These are phyloP conservation scores for Uropetala carovei DNA, from an alignment of 2,888 invertebrate species.

Conservation along the genomic window DNA sequence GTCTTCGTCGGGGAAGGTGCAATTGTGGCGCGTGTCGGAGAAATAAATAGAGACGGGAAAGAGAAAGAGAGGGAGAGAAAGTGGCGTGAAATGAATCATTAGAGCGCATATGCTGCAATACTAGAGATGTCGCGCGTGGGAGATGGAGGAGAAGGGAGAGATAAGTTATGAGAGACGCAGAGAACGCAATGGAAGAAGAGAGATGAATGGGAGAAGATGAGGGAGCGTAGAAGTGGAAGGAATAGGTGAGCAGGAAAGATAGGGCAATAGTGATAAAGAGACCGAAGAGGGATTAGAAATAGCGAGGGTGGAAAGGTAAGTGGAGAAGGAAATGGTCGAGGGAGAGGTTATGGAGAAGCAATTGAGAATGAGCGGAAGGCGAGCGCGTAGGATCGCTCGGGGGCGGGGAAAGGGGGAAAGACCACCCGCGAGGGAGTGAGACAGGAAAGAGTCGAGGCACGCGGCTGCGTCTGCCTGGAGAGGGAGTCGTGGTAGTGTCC, in stretches of 20 bases:
- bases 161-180: too few species aligned
- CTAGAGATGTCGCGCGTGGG: background rate
- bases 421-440: background rate
- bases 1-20: too few species aligned
- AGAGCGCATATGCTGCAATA: background rate
- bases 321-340: background rate
- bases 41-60: too few species aligned
- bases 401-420: background rate
- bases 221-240: background rate
- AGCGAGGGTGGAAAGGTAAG: background rate
- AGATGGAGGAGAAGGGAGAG: background rate
- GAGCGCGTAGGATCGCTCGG: conserved; percentile 9
- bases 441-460: background rate
- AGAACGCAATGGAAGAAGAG: too few species aligned
- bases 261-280: background rate
- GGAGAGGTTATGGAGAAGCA: background rate
- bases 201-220: background rate
- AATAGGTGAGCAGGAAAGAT: background rate
- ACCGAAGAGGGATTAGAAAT: background rate
- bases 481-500: conserved; percentile 31
- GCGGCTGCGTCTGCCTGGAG: background rate
- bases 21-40: too few species aligned
- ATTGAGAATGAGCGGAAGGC: background rate
- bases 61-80: background rate
- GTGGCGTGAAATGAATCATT: background rate